Evolutionary conservation across 1,140 invertebrate species (phyloP), one percentile per base, ranked within the genome.

Genomic region (Forficula auricularia): DNA sequence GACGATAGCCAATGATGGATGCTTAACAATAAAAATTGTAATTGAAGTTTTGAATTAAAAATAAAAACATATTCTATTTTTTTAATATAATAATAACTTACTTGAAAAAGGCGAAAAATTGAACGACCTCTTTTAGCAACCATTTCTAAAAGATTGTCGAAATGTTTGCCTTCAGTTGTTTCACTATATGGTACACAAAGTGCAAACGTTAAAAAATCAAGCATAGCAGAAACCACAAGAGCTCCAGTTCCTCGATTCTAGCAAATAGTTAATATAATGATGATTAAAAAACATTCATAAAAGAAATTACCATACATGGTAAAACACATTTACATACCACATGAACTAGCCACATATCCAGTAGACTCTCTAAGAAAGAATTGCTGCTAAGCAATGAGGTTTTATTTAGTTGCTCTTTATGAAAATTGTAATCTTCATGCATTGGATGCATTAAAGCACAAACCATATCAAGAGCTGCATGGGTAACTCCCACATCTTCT

Each of bases 391-490:
- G 67, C 46, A 99, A 71, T 44, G 88, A 92, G 47, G 84, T 82
- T 70, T 99, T 99, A 60, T 98, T 99, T 19, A 95, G 63, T 62
- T 99, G 96, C 58, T 99, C 95, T 63, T 96, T 90, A 51, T 89
- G 72, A 19, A 99, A 62, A 61, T 84, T 80, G 59, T 90, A 94
- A 59, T 97, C 87, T 51, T 88, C 79, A 62, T 98, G 94, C 85
- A 98, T 97, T 1, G 95, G 95, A 64, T 97, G 91, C 86, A 98
- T 94, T 9, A 99, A 68, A 19, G 94, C 88, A 65, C 89, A 94
- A 39, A 98, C 75, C 67, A 95, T 92, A 64, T 99, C 95, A 45
- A 98, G 75, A 9, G 90, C 91, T 6, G 92, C 86, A 66, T 98
- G 88, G 16, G 89, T 87, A 12, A 98, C 82, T 15, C 82, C 88